Base-by-base conservation (phyloP, 2,113 vertebrate species). In the Zosterops lateralis region DNA sequence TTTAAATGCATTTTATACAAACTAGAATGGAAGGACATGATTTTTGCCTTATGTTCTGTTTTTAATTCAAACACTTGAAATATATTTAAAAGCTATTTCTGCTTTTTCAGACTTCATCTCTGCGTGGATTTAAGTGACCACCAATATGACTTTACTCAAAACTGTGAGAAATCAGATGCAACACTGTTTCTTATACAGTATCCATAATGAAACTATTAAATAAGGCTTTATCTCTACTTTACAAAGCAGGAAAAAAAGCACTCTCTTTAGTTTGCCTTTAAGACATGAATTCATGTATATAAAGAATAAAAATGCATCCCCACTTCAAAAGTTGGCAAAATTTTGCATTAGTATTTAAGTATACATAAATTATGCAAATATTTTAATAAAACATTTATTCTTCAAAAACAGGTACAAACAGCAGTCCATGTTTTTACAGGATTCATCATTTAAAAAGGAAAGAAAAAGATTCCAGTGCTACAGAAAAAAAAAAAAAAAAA, bases 371-470 rank as follows among this genome's bases (percentile, higher is more conserved):
- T 93, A 95, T 66, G 76, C 53, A 90, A 92, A 85, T 74, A 80
- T 90, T 96, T 97, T 95, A 94, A 96, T 97, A 89, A 92, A 95
- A 96, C 72, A 96, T 85, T 94, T 94, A 66, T 90, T 97, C 84
- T 95, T 95, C 87, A 89, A 95, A 95, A 78, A 15, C 73, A 93
- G 73, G 88, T 97, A 96, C 66, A 97, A 94, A 95, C 44, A 90
- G 53, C 50, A 76, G 85, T 31, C 45, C 53, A 24, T 84, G 51
- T 85, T 94, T 89, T 88, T 68, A 90, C 31, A 83, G 38, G 74
- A 94, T n/a, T 89, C 62, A 83, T 89, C 48, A 89, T 47, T 79
- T 78, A 44, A 92, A 93, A 94, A 84, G 84, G 19, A 56, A 96
- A 70, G 61, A 82, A 91, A 91, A 82, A 92, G 7, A 89, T 57